These are phyloP conservation scores for Mamestra configurata DNA, from an alignment of 1,140 invertebrate species.

Conservation along the genomic window DNA sequence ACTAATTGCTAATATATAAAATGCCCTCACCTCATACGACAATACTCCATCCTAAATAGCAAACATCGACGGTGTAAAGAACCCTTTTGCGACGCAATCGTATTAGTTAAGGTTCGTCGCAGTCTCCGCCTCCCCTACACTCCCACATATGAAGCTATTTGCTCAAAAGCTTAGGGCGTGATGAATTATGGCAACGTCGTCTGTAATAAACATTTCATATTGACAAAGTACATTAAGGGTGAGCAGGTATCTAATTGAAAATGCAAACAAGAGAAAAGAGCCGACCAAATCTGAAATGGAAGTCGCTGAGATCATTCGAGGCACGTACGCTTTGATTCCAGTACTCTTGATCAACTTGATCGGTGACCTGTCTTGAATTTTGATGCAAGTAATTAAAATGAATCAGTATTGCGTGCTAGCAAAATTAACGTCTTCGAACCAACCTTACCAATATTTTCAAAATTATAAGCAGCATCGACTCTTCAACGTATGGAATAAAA, in stretches of 20 bases:
- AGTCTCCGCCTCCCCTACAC: constrained; percentile 42
- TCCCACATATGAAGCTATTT: constrained; percentile 55
- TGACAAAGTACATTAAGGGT: constrained; percentile 41
- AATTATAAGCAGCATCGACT: no score
- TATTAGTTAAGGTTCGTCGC: constrained; percentile 43
- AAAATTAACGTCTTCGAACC: neutral
- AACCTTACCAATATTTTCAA: no score
- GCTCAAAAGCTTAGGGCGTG: constrained; percentile 50
- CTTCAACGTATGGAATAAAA: no score
- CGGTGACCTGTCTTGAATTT: constrained; percentile 63
- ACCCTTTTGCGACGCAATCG: constrained; percentile 40
- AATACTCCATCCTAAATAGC: neutral
- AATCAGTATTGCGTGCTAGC: neutral
- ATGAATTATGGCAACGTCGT: constrained; percentile 60
- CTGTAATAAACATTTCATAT: constrained; percentile 47
- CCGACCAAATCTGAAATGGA: constrained; percentile 56
- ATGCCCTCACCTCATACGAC: neutral
- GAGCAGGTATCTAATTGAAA: constrained; percentile 53
- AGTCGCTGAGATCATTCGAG: constrained; percentile 55
- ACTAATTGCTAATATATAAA: constrained; percentile 62
- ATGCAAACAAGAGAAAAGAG: constrained; percentile 63
- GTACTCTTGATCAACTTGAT: constrained; percentile 65
- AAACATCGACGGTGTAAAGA: neutral
- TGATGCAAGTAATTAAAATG: constrained; percentile 48
- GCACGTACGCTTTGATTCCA: constrained; percentile 75